Base-by-base conservation (phyloP, 2,888 invertebrate genomes). In the Agonum fuliginosum region DNA sequence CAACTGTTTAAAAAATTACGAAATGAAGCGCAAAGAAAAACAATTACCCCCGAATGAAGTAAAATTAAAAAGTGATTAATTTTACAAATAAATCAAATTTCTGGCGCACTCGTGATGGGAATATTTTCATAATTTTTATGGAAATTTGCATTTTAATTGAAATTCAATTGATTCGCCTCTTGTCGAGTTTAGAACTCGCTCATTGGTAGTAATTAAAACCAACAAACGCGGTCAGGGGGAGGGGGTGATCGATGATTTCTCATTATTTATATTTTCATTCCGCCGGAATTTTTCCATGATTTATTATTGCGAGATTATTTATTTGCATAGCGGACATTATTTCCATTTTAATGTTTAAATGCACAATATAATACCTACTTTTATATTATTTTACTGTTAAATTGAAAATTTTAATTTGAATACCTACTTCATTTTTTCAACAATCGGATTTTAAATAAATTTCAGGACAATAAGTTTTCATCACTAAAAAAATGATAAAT, bases 131-230 rank as follows among this genome's bases (percentile, higher is more conserved):
- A 74, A 74, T 62, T 74, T 54, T 74, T 58, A 62, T 62, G 46
- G 58, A 62, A 74, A 81, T 81, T 81, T 81, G 80, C 81, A 81
- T 81, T 81, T 81, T 81, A 81, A 81, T 81, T 80, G 80, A 80
- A 81, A 80, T 80, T 81, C 79, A 80, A 81, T 81, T 81, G 81
- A 81, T 81, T 81, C 80, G 54, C 17, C 54, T 37, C 58, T 43
- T 62, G 72, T 37, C 74, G 43, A 43, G 41, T 27, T 58, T 17
- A 37, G 43, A 62, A 41, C 62, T 43, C 54, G 20, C 67, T 67
- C 37, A 67, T 67, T 67, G 67, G 67, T 41, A 20, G 41, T 41
- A 67, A 67, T 67, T 67, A 67, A 67, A 67, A 67, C 19, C 67
- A 41, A 67, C 67, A 67, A 67, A 67, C 6, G 19, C 34, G 10